Base-by-base conservation (phyloP, 2,888 invertebrate genomes). In the Leptogaster cylindrica region DNA sequence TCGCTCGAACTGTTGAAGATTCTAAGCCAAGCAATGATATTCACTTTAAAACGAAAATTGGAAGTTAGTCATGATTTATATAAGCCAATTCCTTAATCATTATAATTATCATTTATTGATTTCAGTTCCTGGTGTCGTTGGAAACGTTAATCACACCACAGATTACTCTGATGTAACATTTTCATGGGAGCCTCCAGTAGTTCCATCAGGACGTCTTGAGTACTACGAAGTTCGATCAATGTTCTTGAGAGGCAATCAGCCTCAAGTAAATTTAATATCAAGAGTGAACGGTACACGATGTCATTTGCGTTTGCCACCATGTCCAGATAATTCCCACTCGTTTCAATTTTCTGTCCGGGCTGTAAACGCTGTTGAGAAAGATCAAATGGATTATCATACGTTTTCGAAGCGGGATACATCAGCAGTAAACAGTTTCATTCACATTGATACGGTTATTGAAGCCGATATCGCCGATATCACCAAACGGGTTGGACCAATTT, bases 1-100 rank as follows among this genome's bases (percentile, higher is more conserved):
- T 83, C 46, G 93, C 93, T 1, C 91, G 89, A 74, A 93, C 91
- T 0, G 81, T 83, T 0, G 78, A 82, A 39, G 90, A 89, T 75
- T 92, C 93, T 2, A 77, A 82, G 23, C 77, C 80, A 7, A 84
- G 86, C 52, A 79, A 82, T 71, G 80, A 83, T 1, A 79, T 87
- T 41, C 78, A 79, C 71, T 80, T 86, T 1, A 79, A 82, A 23
- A 90, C 90, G 1, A 81, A 83, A 68, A 86, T 90, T 71, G 90
- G 90, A 72, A 73, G 80, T 80, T 71, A 75, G 75, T 76, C 68
- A 8, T 31, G 3, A 14, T 7, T 14, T 44, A 16, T 44, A 1
- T n/a, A 10, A 50, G 25, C 25, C 4, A 50, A 3, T 50, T 23
- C n/a, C 7, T 14, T 51, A 14, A 8, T 51, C 3, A 46, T 12